Percentiles rank a stretch among this genome's conserved stretches.
Conservation (phyloP, 2,888 invertebrate species). For the Leptinotarsa juncta region DNA sequence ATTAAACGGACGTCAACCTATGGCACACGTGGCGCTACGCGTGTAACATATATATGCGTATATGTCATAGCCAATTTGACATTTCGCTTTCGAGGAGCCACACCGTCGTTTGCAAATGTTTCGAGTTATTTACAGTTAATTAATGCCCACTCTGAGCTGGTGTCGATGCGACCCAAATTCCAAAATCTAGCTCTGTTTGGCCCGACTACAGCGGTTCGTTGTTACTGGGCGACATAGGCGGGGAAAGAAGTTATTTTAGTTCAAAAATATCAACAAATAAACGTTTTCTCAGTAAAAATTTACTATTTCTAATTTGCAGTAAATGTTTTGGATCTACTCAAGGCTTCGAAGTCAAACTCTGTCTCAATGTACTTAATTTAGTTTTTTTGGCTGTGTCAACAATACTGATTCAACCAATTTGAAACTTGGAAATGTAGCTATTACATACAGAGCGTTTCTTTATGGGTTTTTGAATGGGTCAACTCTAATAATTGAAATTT, state of each 20-base stretch:
- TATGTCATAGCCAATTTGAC: slow-evolving; percentile 23
- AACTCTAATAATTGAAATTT: too few species aligned
- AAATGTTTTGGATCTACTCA: too few species aligned
- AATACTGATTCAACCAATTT: too few species aligned
- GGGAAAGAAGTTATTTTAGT: neutral
- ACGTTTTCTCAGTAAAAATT: too few species aligned
- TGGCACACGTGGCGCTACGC: slow-evolving; percentile 2
- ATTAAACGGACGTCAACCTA: neutral
- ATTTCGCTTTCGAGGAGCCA: slow-evolving; percentile 24
- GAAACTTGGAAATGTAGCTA: too few species aligned
- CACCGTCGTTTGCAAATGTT: slow-evolving; percentile 19
- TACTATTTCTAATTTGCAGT: too few species aligned
- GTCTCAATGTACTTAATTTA: too few species aligned
- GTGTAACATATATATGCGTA: neutral
- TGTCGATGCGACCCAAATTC: slow-evolving; percentile 24
- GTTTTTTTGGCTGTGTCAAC: too few species aligned
- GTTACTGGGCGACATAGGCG: neutral
- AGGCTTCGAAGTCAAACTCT: too few species aligned
- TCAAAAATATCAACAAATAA: too few species aligned
- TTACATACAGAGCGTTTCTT: too few species aligned
- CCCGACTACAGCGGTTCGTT: neutral
- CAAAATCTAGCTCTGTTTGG: slow-evolving; percentile 17
- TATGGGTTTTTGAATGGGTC: too few species aligned
- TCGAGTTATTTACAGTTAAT: slow-evolving; percentile 28
- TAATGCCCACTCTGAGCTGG: slow-evolving; percentile 8